Evolutionary conservation across 2,888 invertebrate genomes (phyloP), one percentile per base, ranked within the genome.

Genomic region (Parnassius mnemosyne): DNA sequence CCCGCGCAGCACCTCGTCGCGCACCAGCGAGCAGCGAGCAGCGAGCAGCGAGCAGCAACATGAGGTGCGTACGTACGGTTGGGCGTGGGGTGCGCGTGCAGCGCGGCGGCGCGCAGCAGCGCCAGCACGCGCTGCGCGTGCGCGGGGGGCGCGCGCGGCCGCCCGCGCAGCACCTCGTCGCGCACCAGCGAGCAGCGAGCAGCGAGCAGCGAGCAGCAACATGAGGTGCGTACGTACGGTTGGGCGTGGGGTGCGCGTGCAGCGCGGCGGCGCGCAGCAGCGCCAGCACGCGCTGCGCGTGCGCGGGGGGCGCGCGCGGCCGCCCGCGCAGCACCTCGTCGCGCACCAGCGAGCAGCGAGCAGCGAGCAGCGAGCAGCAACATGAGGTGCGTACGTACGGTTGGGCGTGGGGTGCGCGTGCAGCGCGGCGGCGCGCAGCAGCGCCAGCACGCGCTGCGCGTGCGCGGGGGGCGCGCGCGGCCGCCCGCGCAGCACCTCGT

Each of bases 401-500:
- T n/a, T 46, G 46, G 7, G 46, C 46, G 46, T 12, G 46, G 5
- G 11, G n/a, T 78, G 76, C 20, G 74, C 95, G 84, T 95, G 95
- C 49, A 98, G 69, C 50, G 86, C 78, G 63, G 85, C 87, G 10
- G 96, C 79, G 95, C 88, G 76, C 64, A 89, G 76, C 81, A 80
- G 98, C 94, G 79, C 79, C 10, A 87, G 80, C 66, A 87, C 69
- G 52, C 70, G 66, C 43, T 87, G 96, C 50, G 74, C 72, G 66
- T 70, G 95, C 74, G 97, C 96, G 44, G 97, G 96, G 13, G 95
- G 94, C 83, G 95, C 97, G 96, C 61, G 87, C 68, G 98, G 89
- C 72, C 95, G 94, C 96, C 93, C 72, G 95, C 95, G 84, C 60
- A 74, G 68, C 63, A 75, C 69, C 63, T 73, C 72, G 58, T 71